Conservation (phyloP, 1,140 invertebrate species). For the Rhyzopertha dominica region DNA sequence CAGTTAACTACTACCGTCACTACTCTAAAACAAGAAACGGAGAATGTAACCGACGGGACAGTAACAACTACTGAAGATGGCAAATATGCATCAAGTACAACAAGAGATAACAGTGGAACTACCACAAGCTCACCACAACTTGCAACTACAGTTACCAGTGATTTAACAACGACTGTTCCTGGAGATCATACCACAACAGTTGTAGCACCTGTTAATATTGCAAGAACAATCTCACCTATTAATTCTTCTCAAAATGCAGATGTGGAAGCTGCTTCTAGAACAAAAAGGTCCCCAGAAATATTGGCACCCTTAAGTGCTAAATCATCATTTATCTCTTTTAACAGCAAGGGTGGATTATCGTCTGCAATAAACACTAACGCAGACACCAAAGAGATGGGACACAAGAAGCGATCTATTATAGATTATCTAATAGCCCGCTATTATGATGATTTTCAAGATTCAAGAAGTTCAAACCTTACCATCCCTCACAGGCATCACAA, state of each 20-base stretch:
- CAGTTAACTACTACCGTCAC: slow-evolving; percentile 9
- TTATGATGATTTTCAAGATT: slow-evolving; percentile 17
- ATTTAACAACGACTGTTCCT: slow-evolving; percentile 8
- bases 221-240: slow-evolving; percentile 1
- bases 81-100: not conserved
- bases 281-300: not conserved
- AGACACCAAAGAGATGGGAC: too few species aligned
- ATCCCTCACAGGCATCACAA: too few species aligned
- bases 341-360: too few species aligned
- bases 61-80: slow-evolving; percentile 9
- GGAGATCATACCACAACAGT: slow-evolving; percentile 13
- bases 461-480: too few species aligned
- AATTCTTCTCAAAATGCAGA: not conserved
- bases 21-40: not conserved
- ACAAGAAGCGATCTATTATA: slow-evolving; percentile 11
- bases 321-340: too few species aligned
- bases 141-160: slow-evolving; percentile 8
- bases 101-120: slow-evolving; percentile 2
- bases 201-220: not conserved
- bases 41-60: not conserved
- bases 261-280: not conserved
- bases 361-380: too few species aligned
- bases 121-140: slow-evolving; percentile 5
- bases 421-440: slow-evolving; percentile 21
- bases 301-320: not conserved